These are phyloP conservation scores for Netelia virgata DNA, from an alignment of 2,888 invertebrate genomes.

Conservation along the genomic window DNA sequence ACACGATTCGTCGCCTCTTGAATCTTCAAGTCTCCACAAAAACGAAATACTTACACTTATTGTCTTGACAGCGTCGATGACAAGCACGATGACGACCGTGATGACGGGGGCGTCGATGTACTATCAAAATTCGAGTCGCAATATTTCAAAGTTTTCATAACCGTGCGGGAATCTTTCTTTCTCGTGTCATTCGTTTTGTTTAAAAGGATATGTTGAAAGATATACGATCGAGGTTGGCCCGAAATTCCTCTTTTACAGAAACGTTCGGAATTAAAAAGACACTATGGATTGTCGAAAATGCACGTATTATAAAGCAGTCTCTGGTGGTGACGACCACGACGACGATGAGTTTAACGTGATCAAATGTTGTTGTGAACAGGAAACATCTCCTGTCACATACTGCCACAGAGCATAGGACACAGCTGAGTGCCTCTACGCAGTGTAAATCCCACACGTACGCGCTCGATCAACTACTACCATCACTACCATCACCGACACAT, in stretches of 20 bases:
- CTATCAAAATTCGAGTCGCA: neutral
- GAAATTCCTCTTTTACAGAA: too few relatives aligned
- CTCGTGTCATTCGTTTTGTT: too few relatives aligned
- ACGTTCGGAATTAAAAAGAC: too few relatives aligned
- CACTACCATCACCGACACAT: slow-evolving; percentile 14
- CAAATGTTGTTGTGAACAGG: slow-evolving; percentile 61
- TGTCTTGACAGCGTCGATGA: neutral
- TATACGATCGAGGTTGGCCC: neutral
- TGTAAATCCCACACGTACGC: slow-evolving; percentile 1
- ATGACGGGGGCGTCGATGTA: neutral
- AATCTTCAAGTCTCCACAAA: neutral
- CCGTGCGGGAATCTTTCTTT: neutral
- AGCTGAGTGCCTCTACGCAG: slow-evolving; percentile 56
- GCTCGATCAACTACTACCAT: neutral
- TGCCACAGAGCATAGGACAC: slow-evolving; percentile 58
- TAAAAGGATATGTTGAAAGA: too few relatives aligned
- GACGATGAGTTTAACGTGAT: slow-evolving; percentile 34
- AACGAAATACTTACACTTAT: neutral
- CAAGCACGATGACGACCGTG: neutral
- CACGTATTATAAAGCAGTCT: neutral
- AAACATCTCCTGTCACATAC: slow-evolving; percentile 63
- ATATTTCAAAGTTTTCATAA: too few relatives aligned
- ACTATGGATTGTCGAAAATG: too few relatives aligned
- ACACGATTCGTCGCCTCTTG: too few relatives aligned
- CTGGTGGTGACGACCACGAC: neutral